phyloP scores from a whole-genome alignment of 1,140 invertebrate genomes.

The Drosophila subpulchrella region DNA sequence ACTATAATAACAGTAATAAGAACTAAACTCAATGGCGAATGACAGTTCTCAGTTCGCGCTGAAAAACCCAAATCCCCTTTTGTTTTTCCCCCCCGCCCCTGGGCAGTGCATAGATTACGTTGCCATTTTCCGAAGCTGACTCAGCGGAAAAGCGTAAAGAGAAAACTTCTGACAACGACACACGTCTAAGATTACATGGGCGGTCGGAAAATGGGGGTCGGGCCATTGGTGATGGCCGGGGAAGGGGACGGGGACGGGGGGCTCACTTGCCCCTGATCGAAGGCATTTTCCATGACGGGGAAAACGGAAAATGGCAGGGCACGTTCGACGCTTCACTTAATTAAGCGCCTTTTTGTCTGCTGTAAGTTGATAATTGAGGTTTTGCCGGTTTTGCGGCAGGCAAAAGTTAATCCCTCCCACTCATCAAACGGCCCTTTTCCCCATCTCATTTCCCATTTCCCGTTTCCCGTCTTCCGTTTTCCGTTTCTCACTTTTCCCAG shows the following conservation, averaged over 20 bases:
- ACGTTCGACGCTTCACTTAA: slow-evolving; percentile 74
- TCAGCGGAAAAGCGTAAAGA: slow-evolving; percentile 30
- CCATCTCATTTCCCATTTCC: not conserved
- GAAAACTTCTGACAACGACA: slow-evolving; percentile 31
- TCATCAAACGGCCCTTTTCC: slow-evolving; percentile 18
- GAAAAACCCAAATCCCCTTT: slow-evolving; percentile 1
- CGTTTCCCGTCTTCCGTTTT: not conserved
- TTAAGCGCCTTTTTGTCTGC: slow-evolving; percentile 77
- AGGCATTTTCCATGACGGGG: slow-evolving; percentile 19
- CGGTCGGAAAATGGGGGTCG: slow-evolving; percentile 3
- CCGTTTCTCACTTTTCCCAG: not conserved
- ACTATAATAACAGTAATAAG: slow-evolving; percentile 47
- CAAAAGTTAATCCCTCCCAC: slow-evolving; percentile 67
- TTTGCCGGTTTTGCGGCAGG: slow-evolving; percentile 63
- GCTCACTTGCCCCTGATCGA: slow-evolving; percentile 30
- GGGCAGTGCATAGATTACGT: slow-evolving; percentile 24
- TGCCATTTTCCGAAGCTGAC: slow-evolving; percentile 38
- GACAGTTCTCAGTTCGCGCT: slow-evolving; percentile 30
- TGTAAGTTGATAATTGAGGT: slow-evolving; percentile 78
- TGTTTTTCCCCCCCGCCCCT: not conserved
- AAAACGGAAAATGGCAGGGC: slow-evolving; percentile 61
- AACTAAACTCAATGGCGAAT: slow-evolving; percentile 44
- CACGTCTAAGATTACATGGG: slow-evolving; percentile 49
- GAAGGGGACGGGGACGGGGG: not conserved
- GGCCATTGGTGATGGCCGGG: not conserved